These are phyloP conservation scores for Danionella dracula DNA, from an alignment of 2,797 vertebrate species.

Conservation along the genomic window DNA sequence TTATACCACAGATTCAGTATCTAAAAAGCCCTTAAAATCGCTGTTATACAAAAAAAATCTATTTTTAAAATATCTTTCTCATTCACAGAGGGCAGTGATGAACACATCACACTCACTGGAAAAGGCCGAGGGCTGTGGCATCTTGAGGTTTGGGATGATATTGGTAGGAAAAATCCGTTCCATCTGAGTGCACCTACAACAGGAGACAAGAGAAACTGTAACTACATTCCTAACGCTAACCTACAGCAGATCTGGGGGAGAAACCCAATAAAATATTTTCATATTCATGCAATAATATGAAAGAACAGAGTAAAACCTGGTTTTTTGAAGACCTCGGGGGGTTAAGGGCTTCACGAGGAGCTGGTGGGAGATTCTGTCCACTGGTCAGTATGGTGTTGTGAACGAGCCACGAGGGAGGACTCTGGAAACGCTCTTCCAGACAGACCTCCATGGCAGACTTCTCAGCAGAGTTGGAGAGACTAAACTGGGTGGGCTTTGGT, in stretches of 20 bases:
- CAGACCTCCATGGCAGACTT: conserved; percentile 1
- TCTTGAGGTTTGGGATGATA: conserved; percentile 30
- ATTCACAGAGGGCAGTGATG: too few relatives aligned
- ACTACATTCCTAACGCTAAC: neutral
- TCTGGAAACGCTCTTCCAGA: neutral
- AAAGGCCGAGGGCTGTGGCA: conserved; percentile 9
- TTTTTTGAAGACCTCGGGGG: neutral
- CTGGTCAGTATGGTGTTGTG: neutral
- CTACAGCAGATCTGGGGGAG: neutral
- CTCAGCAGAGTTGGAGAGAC: neutral
- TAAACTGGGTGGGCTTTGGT: neutral
- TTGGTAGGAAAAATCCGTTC: conserved; percentile 34
- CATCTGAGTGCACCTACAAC: conserved; percentile 38
- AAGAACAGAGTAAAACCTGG: neutral
- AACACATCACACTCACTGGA: conserved; percentile 18
- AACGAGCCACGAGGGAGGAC: neutral
- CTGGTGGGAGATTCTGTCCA: neutral
- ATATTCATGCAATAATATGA: neutral
- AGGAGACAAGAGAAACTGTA: neutral
- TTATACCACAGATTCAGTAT: too few relatives aligned
- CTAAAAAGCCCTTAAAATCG: too few relatives aligned
- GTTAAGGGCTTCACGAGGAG: neutral
- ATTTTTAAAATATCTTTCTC: too few relatives aligned
- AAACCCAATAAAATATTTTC: neutral
- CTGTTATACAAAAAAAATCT: too few relatives aligned